Evolutionary conservation across 2,888 invertebrate species (phyloP).

Genomic region (Netelia inedita): DNA sequence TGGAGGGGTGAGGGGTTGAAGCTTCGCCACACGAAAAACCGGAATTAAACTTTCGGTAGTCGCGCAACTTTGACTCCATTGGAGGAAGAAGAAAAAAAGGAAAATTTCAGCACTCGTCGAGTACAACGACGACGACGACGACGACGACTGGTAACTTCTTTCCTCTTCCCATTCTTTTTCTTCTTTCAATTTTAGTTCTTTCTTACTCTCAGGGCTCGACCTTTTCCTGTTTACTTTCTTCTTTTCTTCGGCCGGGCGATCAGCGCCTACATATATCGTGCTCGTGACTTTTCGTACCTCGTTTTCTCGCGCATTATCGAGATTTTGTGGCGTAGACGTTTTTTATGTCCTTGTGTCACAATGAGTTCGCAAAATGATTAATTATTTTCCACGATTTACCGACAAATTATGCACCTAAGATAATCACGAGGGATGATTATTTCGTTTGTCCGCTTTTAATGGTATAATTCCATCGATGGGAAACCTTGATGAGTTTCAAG

Average conservation of each 20-base stretch:
- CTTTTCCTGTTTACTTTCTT: constrained; percentile 50
- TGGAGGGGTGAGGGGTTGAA: constrained; percentile 29
- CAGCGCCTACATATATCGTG: not conserved
- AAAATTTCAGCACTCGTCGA: constrained; percentile 64
- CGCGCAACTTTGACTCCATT: constrained; percentile 79
- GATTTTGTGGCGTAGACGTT: constrained; percentile 11
- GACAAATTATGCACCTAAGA: not conserved
- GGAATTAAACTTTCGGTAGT: constrained; percentile 78
- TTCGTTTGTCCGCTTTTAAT: constrained; percentile 48
- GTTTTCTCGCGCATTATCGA: constrained; percentile 32
- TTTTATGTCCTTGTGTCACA: constrained; percentile 18
- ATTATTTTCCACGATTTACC: not conserved
- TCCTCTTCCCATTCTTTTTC: constrained; percentile 69
- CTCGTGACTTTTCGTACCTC: constrained; percentile 39
- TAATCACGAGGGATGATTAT: not conserved
- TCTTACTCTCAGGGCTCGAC: constrained; percentile 43
- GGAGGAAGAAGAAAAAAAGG: constrained; percentile 67
- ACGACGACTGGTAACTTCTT: constrained; percentile 50
- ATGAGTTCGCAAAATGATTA: not conserved
- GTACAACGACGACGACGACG: constrained; percentile 46
- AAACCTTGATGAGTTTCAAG: constrained; percentile 17
- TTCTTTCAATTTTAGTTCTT: constrained; percentile 67
- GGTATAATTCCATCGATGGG: constrained; percentile 32
- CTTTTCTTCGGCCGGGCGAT: constrained; percentile 42
- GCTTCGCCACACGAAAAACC: constrained; percentile 72